A percentile compares a stretch with the other conserved stretches of the same genome.
These are phyloP conservation scores for Himalopsyche japonica DNA, from an alignment of 2,888 invertebrate genomes.

Conservation along the genomic window DNA sequence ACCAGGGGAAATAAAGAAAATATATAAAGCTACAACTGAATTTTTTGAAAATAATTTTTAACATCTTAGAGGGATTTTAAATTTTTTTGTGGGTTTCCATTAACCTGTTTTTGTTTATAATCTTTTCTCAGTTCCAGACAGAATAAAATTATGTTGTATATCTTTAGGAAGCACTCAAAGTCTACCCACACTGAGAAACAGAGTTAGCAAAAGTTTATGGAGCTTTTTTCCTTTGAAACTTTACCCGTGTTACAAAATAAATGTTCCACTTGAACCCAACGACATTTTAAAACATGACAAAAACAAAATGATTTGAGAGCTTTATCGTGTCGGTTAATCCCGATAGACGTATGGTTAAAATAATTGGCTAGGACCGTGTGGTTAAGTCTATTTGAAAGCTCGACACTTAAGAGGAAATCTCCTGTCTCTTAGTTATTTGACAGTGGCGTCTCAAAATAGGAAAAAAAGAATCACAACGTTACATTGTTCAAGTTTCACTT, in stretches of 20 bases:
- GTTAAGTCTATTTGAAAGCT: not conserved
- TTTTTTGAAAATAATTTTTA: no score
- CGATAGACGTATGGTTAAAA: slow-evolving; percentile 25
- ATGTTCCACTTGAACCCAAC: not conserved
- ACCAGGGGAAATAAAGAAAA: no score
- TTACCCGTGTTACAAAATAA: not conserved
- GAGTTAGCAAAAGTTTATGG: not conserved
- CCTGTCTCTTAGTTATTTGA: not conserved
- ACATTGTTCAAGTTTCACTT: no score
- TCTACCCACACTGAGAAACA: not conserved
- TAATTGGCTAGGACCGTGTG: slow-evolving; percentile 26
- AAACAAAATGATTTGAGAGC: slow-evolving; percentile 30
- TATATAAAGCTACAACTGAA: no score
- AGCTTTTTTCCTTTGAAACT: not conserved
- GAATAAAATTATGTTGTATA: not conserved
- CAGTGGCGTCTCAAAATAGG: not conserved
- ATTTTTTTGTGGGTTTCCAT: not conserved
- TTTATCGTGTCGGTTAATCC: slow-evolving; percentile 32
- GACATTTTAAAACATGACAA: not conserved
- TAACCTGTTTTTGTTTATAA: not conserved
- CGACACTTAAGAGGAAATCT: not conserved
- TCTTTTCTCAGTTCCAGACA: not conserved
- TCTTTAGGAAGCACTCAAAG: not conserved
- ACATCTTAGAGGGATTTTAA: no score
- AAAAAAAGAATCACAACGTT: not conserved